Percentiles rank a stretch among this genome's conserved stretches.
Evolutionary conservation across 2,797 vertebrate species (phyloP).

Genomic region (Arremon brunneinucha): DNA sequence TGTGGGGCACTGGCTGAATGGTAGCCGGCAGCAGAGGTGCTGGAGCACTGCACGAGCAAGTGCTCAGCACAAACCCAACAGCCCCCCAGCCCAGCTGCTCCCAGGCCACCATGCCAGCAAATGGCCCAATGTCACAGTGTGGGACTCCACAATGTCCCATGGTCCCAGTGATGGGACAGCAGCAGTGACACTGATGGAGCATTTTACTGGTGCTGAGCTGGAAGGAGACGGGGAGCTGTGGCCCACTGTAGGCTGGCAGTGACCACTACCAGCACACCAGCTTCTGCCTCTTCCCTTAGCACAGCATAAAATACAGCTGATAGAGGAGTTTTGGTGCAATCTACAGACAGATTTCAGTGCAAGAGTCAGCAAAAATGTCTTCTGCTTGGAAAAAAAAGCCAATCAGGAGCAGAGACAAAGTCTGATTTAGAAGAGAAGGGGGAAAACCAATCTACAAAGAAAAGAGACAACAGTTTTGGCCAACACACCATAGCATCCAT

Average conservation of each 20-base stretch:
- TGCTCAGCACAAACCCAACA: neutral
- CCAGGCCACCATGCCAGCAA: neutral
- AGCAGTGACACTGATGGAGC: neutral
- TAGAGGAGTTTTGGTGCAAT: neutral
- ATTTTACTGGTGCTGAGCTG: accelerated
- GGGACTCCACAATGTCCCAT: neutral
- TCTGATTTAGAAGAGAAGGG: constrained; percentile 23
- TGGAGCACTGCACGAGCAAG: accelerated
- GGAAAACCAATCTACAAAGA: neutral
- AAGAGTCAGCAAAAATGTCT: constrained; percentile 38
- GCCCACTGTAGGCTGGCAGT: neutral
- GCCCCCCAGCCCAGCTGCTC: neutral
- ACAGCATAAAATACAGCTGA: neutral
- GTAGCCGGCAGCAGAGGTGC: neutral
- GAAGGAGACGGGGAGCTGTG: neutral
- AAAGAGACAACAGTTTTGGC: constrained; percentile 44
- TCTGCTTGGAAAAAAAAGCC: neutral
- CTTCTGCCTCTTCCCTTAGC: neutral
- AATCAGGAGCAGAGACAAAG: neutral
- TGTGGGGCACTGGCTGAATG: accelerated
- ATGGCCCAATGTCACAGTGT: neutral
- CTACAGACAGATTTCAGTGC: neutral
- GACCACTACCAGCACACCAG: neutral
- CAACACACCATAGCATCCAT: neutral
- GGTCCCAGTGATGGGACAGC: neutral